Conservation (phyloP, 2,113 vertebrate genomes). For the Illadopsis cleaveri region DNA sequence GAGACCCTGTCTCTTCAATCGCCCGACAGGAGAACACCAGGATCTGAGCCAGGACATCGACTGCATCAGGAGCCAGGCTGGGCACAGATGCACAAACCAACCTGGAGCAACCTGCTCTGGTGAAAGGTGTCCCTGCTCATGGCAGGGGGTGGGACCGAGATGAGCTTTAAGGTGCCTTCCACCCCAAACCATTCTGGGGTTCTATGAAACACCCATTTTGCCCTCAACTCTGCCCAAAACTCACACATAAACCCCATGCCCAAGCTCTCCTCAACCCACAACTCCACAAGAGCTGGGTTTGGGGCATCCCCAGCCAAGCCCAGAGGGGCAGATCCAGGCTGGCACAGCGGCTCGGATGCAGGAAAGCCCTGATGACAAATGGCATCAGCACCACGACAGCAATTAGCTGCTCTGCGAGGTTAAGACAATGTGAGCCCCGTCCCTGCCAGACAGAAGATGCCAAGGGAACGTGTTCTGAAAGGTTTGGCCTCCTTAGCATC, state of each 20-base stretch:
- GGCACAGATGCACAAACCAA: background rate
- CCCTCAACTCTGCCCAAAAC: background rate
- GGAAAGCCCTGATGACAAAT: background rate
- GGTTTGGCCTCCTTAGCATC: slow-evolving; percentile 29
- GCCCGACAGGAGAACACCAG: background rate
- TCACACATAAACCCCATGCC: rapidly evolving
- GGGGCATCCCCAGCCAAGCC: background rate
- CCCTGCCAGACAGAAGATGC: background rate
- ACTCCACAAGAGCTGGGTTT: background rate
- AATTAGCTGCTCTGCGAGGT: background rate
- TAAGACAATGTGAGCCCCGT: background rate
- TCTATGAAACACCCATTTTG: background rate
- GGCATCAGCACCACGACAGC: background rate
- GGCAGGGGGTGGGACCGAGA: background rate
- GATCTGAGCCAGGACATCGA: rapidly evolving
- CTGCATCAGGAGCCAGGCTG: rapidly evolving
- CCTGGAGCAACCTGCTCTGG: rapidly evolving
- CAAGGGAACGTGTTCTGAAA: background rate
- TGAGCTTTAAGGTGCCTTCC: background rate
- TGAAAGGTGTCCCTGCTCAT: background rate
- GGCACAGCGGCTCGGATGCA: rapidly evolving
- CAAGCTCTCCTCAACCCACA: background rate
- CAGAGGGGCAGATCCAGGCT: background rate
- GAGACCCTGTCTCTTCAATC: too few relatives aligned
- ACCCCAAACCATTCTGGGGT: background rate